Evolutionary conservation across 2,888 invertebrate species (phyloP), one percentile per base, ranked within the genome.

Genomic region (Coronaproctus castanopsis): DNA sequence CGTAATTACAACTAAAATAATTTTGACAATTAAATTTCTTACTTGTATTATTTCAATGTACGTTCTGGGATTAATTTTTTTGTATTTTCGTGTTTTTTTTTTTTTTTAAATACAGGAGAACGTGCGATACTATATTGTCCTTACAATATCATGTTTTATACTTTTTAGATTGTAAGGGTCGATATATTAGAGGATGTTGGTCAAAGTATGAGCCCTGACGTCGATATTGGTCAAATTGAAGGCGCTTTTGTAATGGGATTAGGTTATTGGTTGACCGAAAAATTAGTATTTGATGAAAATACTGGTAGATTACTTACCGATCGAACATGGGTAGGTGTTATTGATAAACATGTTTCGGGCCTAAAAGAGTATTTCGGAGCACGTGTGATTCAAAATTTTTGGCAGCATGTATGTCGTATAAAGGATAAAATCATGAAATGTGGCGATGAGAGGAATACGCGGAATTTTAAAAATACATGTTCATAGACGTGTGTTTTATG

Each of bases 161-260:
- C 22, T 53, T 57, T 65, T 23, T 65, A 80, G 79, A 83, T 93
- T 1, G 71, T 90, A 48, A 78, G 85, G 67, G 85, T 88, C 1
- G 92, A 96, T 68, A 93, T 96, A 66, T 92, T 96, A 0, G 95
- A 96, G 95, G 96, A 96, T 74, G 78, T 96, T 65, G 95, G 95
- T 1, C 83, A 87, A 66, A 93, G 93, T 72, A 74, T 96, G 58
- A 96, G 96, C 73, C 96, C 96, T 2, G 93, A 95, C 1, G 90
- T 96, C 64, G 96, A 96, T 68, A 87, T 96, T 66, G 96, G 95
- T 0, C 96, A 96, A 76, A 84, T 96, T 19, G 96, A 96, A 74
- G 96, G 96, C 2, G 96, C 79, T 0, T 96, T 93, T 68, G 78
- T 90, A 69, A 93, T 95, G 77, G 59, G 59, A 21, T 55, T 61